Evolutionary conservation across 92 coral and sea anemone species (phyloP).

Genomic region (Heteractis magnifica): DNA sequence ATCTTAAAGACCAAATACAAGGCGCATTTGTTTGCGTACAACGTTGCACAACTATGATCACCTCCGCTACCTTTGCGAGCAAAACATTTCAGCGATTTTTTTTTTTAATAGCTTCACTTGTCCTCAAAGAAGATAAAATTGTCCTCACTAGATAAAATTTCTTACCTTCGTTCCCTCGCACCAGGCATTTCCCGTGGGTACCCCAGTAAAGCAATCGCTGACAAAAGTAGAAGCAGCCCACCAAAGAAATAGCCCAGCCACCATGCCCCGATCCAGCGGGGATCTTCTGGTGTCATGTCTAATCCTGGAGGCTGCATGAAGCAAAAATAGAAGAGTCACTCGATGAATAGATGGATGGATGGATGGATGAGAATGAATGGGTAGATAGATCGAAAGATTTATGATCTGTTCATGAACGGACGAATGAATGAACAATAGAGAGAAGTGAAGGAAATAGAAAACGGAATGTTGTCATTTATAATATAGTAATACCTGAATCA

Average conservation of each 20-base stretch:
- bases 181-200: slow-evolving; percentile 99
- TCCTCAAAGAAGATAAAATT: slow-evolving; percentile 12
- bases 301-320: slow-evolving; percentile 91
- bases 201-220: slow-evolving; percentile 90
- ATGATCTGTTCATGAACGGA: background rate
- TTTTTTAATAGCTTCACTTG: background rate
- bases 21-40: too few species aligned
- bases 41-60: too few species aligned
- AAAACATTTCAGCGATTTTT: background rate
- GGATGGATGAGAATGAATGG: background rate
- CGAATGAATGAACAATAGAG: background rate
- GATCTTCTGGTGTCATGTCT: slow-evolving; percentile 93
- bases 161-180: slow-evolving; percentile 72
- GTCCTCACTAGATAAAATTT: background rate
- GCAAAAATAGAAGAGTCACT: slow-evolving; percentile 2
- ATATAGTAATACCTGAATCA: slow-evolving; percentile 31
- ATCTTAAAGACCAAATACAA: too few species aligned
- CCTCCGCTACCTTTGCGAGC: too few species aligned
- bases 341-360: background rate
- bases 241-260: slow-evolving; percentile 99
- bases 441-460: background rate
- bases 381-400: too few species aligned
- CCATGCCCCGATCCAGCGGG: slow-evolving; percentile 99
- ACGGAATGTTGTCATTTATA: background rate
- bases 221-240: slow-evolving; percentile 76